A percentile compares a stretch with the other conserved stretches of the same genome.
These are phyloP conservation scores for Setophaga coronata DNA, from an alignment of 2,113 vertebrate species.

Conservation along the genomic window DNA sequence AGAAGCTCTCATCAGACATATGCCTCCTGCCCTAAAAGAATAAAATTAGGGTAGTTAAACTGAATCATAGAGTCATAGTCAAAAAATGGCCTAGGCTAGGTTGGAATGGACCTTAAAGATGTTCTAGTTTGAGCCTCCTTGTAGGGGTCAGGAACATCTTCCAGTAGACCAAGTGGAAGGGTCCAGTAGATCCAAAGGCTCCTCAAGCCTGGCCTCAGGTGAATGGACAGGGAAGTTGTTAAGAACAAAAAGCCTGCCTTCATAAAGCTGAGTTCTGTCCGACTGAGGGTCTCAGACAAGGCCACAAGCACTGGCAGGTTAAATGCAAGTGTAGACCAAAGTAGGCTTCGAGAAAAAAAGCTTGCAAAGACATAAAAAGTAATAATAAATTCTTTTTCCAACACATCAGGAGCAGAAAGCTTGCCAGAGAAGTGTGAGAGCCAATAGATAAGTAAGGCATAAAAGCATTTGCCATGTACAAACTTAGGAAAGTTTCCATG, in stretches of 20 bases:
- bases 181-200: background rate
- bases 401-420: slow-evolving; percentile 10
- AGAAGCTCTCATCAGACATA: background rate
- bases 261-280: background rate
- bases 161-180: background rate
- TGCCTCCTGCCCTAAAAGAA: background rate
- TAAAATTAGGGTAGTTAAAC: background rate
- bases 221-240: background rate
- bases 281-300: background rate
- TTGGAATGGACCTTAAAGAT: background rate
- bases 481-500: slow-evolving; percentile 17
- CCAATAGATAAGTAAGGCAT: slow-evolving; percentile 41
- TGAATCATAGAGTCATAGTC: background rate
- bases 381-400: slow-evolving; percentile 47
- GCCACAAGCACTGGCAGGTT: background rate
- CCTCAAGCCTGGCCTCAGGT: background rate
- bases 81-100: background rate
- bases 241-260: background rate
- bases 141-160: background rate
- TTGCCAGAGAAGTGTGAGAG: slow-evolving; percentile 36
- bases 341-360: background rate
- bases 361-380: background rate
- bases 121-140: background rate
- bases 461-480: slow-evolving; percentile 7
- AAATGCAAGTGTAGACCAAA: background rate